Evolutionary conservation across 2,113 vertebrate species (phyloP), one percentile per base, ranked within the genome.

Genomic region (Origma solitaria): DNA sequence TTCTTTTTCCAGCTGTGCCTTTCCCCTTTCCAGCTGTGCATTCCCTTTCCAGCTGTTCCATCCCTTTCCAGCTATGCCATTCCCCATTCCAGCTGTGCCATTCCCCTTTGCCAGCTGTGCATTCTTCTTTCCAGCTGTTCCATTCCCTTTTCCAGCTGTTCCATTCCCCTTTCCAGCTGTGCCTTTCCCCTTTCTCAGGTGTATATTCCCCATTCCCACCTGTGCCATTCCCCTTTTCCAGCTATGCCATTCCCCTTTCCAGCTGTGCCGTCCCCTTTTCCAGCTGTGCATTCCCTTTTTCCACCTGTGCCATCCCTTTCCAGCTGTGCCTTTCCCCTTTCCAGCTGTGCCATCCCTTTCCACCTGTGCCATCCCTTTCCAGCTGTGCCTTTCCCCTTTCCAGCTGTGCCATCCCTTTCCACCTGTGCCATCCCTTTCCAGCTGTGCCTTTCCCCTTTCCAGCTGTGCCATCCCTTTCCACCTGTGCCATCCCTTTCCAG

Each of bases 401-500:
- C 47, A 49, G 5, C 47, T 49, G 47, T 49, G 21, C 47, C 11
- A 49, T 49, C 21, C 49, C 24, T 44, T n/a, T 13, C 25, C 18
- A 66, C 0, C 14, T 30, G 20, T 51, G 2, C 19, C 20, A 70
- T 24, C 12, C 20, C 9, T 10, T 35, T 30, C 2, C 62, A n/a
- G n/a, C n/a, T n/a, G n/a, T n/a, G n/a, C n/a, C n/a, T n/a, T n/a
- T n/a, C n/a, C n/a, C n/a, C n/a, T n/a, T n/a, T n/a, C n/a, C 42
- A 45, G 2, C n/a, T 40, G 21, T 53, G 9, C 38, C 23, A 44
- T 18, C 37, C 50, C 30, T 6, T 7, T 7, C 62, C 25, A n/a
- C 0, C 65, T 68, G 17, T 68, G 9, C 45, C 45, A 68, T 37
- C 3, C 50, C 22, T 8, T 9, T 8, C 62, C 25, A n/a, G 0